These are phyloP conservation scores for Drosophila yooni DNA, from an alignment of 2,888 invertebrate species.

Conservation along the genomic window DNA sequence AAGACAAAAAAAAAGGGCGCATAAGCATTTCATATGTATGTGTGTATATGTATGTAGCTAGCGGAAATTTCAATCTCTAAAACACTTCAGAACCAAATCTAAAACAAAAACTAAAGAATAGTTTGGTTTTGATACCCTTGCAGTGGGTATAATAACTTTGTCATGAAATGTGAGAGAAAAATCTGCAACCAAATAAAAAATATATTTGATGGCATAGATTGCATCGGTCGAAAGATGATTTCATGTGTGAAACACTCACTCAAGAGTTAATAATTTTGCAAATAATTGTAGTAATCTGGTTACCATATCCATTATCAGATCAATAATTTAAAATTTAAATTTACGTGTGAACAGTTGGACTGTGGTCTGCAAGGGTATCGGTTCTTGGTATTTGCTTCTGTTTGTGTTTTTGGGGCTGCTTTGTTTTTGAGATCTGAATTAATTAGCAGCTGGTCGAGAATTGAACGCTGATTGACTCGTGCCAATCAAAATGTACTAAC, in stretches of 20 bases:
- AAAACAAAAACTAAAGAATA: neutral
- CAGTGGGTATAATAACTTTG: neutral
- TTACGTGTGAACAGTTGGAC: neutral
- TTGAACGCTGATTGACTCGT: conserved; percentile 57
- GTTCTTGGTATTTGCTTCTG: neutral
- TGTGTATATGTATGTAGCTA: conserved; percentile 2
- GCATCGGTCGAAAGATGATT: neutral
- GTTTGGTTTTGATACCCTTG: neutral
- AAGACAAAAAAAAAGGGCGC: conserved; percentile 13
- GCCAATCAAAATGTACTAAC: conserved; percentile 70
- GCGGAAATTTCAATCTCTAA: conserved; percentile 27
- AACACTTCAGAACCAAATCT: conserved; percentile 20
- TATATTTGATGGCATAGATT: neutral
- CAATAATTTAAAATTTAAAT: neutral
- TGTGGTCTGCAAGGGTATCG: neutral
- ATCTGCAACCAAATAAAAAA: neutral
- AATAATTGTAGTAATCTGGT: neutral
- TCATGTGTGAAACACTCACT: neutral
- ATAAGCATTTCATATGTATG: conserved; percentile 56
- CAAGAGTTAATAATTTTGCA: neutral
- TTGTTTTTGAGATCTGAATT: conserved; percentile 50
- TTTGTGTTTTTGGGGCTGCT: conserved; percentile 23
- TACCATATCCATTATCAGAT: neutral
- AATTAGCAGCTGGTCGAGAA: conserved; percentile 56
- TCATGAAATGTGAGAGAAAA: neutral